These are phyloP conservation scores for Nymphicus hollandicus DNA, from an alignment of 2,113 vertebrate species.

Conservation along the genomic window DNA sequence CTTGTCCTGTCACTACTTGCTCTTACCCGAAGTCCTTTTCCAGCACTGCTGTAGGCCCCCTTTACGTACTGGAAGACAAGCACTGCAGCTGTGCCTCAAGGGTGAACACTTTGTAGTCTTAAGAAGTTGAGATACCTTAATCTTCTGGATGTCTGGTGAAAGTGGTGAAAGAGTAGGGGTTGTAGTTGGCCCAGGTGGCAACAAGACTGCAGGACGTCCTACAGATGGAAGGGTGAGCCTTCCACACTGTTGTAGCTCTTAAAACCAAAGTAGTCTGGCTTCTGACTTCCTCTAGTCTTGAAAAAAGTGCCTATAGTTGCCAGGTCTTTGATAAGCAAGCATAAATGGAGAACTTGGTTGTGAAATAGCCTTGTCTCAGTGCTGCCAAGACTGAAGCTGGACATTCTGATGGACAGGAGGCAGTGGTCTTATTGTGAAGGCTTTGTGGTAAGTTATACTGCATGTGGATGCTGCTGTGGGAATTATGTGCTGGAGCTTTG, in stretches of 20 bases:
- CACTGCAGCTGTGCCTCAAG: not conserved
- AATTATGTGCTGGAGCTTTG: not conserved
- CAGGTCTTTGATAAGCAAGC: not conserved
- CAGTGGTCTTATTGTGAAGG: not conserved
- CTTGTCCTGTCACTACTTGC: not conserved
- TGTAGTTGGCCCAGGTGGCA: not conserved
- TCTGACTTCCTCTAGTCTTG: not conserved
- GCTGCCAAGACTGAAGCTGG: not conserved
- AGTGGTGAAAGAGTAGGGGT: not conserved
- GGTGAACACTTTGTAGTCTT: not conserved
- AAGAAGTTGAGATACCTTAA: not conserved
- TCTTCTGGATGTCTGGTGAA: not conserved
- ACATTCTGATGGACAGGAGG: not conserved
- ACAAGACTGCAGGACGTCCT: not conserved
- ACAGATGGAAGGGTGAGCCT: not conserved
- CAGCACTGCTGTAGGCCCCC: not conserved
- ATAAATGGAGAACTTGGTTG: not conserved
- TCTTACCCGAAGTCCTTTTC: not conserved
- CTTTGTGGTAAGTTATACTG: not conserved
- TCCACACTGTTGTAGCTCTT: not conserved
- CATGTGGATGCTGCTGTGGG: not conserved
- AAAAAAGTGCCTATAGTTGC: not conserved
- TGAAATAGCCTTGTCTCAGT: not conserved
- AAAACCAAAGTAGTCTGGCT: not conserved
- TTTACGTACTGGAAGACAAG: not conserved